Base-by-base conservation (phyloP, 1,140 invertebrate species). In the Eurosta solidaginis region DNA sequence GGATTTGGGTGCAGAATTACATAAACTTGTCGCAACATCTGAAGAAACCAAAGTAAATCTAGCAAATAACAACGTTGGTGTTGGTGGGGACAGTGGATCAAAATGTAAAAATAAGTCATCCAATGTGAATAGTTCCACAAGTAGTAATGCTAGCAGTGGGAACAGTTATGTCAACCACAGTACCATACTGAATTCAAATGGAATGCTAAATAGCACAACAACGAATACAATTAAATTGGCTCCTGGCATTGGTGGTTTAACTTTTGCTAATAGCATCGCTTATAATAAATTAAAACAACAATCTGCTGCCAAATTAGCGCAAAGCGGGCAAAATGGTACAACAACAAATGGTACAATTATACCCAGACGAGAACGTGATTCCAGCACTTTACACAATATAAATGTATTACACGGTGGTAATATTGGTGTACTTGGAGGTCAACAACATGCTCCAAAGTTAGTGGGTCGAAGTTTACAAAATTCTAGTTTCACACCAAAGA, bases 201-300 rank as follows among this genome's bases (percentile, higher is more conserved):
- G 80, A 9, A 63, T 84, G 36, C 52, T 85, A 5, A 79, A 73
- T 12, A 45, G 75, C 1, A 79, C 74, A 3, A 75, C 75, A 20
- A 82, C 82, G 36, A 88, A 82, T 45, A 88, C 83, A 14, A 88
- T 87, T 27, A 88, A 88, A 44, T 76, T 88, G 47, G 86, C 83
- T 7, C 85, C 86, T 0, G 87, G 86, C 22, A 88, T 88, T 33
- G 87, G 87, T n/a, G 86, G 87, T 6, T 77, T 88, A 49, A 88
- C 86, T 17, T 88, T 88, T 80, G 87, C 86, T 44, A 88, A 88
- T 36, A 86, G 84, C 54, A 81, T 82, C 6, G 83, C 85, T 3
- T 88, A 85, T 74, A 85, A 87, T 54, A 88, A 87, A 40, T 74
- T 88, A 20, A 88, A 88, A 80, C 84, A 87, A 44, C 83, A 84